Evolutionary conservation across 2,797 vertebrate genomes (phyloP).

Genomic region (Xyrichtys novacula): DNA sequence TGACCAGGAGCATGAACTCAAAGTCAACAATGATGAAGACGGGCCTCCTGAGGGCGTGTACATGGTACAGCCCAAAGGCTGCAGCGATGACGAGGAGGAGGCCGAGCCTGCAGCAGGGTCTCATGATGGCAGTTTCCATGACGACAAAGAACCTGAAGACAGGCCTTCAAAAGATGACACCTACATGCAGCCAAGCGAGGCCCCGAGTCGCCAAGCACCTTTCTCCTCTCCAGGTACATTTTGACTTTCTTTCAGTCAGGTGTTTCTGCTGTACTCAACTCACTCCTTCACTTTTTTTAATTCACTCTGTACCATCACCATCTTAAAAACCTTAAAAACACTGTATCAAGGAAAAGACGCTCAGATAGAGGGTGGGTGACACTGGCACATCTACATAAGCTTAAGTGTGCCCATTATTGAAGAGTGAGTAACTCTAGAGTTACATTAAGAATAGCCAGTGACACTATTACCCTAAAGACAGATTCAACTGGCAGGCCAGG

Average conservation of each 20-base stretch:
- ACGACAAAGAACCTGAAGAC: conserved; percentile 88
- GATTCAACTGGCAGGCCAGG: conserved; percentile 63
- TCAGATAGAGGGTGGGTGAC: conserved; percentile 58
- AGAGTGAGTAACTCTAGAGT: conserved; percentile 78
- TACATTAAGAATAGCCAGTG: conserved; percentile 81
- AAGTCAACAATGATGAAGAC: conserved; percentile 82
- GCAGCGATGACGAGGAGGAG: conserved; percentile 94
- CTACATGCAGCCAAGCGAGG: conserved; percentile 82
- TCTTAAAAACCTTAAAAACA: conserved; percentile 63
- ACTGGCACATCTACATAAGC: conserved; percentile 72
- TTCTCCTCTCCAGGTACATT: conserved; percentile 86
- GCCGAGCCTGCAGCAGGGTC: conserved; percentile 77
- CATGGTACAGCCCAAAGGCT: conserved; percentile 98
- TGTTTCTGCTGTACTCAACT: not conserved
- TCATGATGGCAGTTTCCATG: conserved; percentile 85
- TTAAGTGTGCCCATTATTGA: conserved; percentile 75
- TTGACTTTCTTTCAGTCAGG: not conserved
- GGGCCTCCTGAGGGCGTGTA: conserved; percentile 95
- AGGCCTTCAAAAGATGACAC: conserved; percentile 85
- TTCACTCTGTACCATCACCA: conserved; percentile 30
- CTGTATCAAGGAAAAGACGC: conserved; percentile 56
- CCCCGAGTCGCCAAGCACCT: conserved; percentile 83
- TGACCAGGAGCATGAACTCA: conserved; percentile 77
- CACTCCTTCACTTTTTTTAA: conserved; percentile 25
- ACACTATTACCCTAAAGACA: conserved; percentile 78